phyloP scores from a whole-genome alignment of 2,797 vertebrate species.

The Myoxocephalus aenaeus region DNA sequence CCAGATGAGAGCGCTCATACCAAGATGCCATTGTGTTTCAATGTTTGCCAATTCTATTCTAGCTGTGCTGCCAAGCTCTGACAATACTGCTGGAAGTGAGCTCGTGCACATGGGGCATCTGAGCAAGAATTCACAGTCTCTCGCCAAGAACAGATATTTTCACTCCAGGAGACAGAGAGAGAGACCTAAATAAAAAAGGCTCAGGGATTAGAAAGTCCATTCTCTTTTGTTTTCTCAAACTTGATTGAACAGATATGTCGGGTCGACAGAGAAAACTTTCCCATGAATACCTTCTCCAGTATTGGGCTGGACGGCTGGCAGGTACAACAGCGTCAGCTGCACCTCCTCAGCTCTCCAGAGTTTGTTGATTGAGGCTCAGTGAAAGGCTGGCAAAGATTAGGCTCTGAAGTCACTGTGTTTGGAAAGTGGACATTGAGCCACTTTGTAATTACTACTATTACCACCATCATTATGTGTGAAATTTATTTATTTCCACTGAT shows the following conservation, averaged over 20 bases:
- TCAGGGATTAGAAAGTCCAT: slow-evolving; percentile 29
- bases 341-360: slow-evolving; percentile 21
- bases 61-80: slow-evolving; percentile 42
- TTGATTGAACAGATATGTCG: slow-evolving; percentile 30
- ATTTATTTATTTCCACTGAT: slow-evolving; percentile 21
- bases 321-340: slow-evolving; percentile 27
- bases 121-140: slow-evolving; percentile 33
- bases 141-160: slow-evolving; percentile 30
- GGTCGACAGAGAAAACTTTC: slow-evolving; percentile 22
- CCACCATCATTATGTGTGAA: slow-evolving; percentile 26
- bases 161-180: slow-evolving; percentile 7
- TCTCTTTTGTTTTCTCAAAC: slow-evolving; percentile 26
- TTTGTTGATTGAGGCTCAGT: slow-evolving; percentile 2
- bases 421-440: slow-evolving; percentile 27
- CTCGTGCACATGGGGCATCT: slow-evolving; percentile 51
- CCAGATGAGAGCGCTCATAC: slow-evolving; percentile 28
- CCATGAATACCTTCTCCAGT: slow-evolving; percentile 23
- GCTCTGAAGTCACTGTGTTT: slow-evolving; percentile 42
- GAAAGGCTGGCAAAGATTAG: slow-evolving; percentile 20
- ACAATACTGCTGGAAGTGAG: slow-evolving; percentile 35
- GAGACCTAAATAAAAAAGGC: not conserved
- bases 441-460: slow-evolving; percentile 28
- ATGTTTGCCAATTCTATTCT: slow-evolving; percentile 18
- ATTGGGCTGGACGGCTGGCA: slow-evolving; percentile 15
- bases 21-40: slow-evolving; percentile 35